A percentile compares a stretch with the other conserved stretches of the same genome.
phyloP scores from a whole-genome alignment of 2,888 invertebrate species.

The Machimus rusticus region DNA sequence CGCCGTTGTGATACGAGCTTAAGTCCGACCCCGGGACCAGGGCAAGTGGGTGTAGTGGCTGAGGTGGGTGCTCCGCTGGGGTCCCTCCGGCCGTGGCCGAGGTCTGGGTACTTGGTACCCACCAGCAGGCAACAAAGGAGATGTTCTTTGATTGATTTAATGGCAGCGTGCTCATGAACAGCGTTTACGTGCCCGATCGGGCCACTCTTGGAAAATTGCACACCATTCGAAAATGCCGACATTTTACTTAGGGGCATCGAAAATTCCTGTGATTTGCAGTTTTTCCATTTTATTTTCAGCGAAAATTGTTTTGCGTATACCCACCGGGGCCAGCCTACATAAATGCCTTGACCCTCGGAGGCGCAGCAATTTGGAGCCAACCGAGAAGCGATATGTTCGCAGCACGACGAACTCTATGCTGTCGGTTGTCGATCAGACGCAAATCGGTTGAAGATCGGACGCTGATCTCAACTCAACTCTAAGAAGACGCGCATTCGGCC shows the following conservation, averaged over 20 bases:
- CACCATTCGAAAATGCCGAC: background rate
- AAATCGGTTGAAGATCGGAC: background rate
- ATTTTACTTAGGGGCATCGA: constrained; percentile 37
- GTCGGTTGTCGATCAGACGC: background rate
- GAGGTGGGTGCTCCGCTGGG: background rate
- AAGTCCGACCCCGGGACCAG: background rate
- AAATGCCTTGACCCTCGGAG: background rate
- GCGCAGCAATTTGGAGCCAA: background rate
- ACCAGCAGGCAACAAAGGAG: background rate
- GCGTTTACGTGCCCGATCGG: constrained; percentile 25
- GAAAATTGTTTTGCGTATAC: constrained; percentile 9
- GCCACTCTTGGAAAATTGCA: constrained; percentile 7
- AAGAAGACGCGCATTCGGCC: background rate
- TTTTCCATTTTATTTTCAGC: background rate
- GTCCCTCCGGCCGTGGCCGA: background rate
- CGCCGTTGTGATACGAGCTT: background rate
- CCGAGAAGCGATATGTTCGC: background rate
- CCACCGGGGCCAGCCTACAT: background rate
- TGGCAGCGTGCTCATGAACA: constrained; percentile 28
- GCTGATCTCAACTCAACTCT: background rate
- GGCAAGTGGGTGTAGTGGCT: constrained; percentile 14
- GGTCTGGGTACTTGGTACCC: background rate
- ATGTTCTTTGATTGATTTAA: constrained; percentile 35
- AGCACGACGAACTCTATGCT: background rate
- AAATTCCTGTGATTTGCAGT: constrained; percentile 13